Evolutionary conservation across 2,113 vertebrate genomes (phyloP), one percentile per base, ranked within the genome.

Genomic region (Mus spicilegus): DNA sequence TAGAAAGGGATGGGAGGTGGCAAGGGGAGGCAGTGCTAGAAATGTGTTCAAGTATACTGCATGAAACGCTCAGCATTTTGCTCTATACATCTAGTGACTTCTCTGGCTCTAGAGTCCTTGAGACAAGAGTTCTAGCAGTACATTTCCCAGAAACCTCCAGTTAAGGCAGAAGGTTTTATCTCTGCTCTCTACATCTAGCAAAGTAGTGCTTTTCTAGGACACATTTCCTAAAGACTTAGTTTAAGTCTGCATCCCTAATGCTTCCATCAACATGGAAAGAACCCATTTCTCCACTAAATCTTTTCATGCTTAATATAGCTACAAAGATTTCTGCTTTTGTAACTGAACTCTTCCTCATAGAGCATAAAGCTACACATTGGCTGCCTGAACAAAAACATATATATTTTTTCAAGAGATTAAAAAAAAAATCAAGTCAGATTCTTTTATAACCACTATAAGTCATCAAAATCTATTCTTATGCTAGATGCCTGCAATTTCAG

Each of bases 381-480:
- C 5, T 77, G 49, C 6, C 9, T 70, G 49, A 80, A 95, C 30
- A 94, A 86, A 89, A 97, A 81, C 4, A 30, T 49, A 49, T 12
- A 11, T 30, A 67, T 67, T 30, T 30, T 67, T 67, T 12, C 11
- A 12, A 67, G 26, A 67, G 26, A 67, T 67, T 42, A 42, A 42
- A 42, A 42, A 67, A 63, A 10, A 94, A 73, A 93, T 84, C 19
- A 77, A 58, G 16, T 81, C 33, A 78, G 14, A 93, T 73, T 63
- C 39, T 67, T 26, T 80, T 69, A 92, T 61, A 54, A 33, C 7
- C 65, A 81, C 20, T 76, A 72, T 73, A 39, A 76, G n/a, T 75
- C 51, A 70, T 49, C 78, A 93, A 89, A 91, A 95, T 85, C 51
- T 63, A 76, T 76, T 81, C 4, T 56, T 76, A 24, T 81, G 46